Conservation (phyloP, 2,888 invertebrate genomes). For the Conomelus anceps region DNA sequence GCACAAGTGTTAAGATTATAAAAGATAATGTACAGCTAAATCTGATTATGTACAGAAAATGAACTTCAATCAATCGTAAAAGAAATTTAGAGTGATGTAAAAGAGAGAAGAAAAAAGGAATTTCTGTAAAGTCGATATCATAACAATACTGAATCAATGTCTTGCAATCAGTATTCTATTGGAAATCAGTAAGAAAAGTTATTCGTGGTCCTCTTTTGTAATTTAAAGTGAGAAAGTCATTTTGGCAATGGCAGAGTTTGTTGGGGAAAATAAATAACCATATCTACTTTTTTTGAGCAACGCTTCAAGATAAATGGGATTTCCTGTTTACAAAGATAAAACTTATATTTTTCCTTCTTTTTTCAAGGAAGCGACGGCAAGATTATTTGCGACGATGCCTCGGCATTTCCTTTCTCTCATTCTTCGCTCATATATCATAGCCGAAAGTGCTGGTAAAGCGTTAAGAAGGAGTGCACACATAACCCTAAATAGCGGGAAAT, state of each 20-base stretch:
- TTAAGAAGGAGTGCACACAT: not conserved
- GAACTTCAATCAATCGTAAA: too few relatives aligned
- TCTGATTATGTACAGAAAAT: too few relatives aligned
- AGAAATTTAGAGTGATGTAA: too few relatives aligned
- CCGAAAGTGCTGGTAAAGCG: not conserved
- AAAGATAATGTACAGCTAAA: too few relatives aligned
- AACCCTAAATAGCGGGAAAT: not conserved
- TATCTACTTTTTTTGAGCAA: not conserved
- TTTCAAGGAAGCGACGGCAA: not conserved
- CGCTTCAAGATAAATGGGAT: not conserved
- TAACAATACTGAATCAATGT: too few relatives aligned
- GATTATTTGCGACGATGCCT: not conserved
- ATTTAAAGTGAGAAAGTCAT: not conserved
- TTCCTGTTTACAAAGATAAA: not conserved
- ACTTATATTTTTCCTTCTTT: not conserved
- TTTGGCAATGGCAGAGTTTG: not conserved
- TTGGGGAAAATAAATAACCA: not conserved
- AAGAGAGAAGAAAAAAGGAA: not conserved
- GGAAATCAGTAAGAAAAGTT: not conserved
- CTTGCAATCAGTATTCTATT: not conserved
- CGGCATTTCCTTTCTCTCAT: not conserved
- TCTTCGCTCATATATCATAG: not conserved
- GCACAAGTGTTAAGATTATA: too few relatives aligned
- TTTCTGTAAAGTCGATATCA: not conserved
- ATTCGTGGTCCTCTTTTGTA: not conserved